Percentiles rank a stretch among this genome's conserved stretches.
Evolutionary conservation across 1,140 invertebrate species (phyloP).

Genomic region (Akabosia matsudoensis): DNA sequence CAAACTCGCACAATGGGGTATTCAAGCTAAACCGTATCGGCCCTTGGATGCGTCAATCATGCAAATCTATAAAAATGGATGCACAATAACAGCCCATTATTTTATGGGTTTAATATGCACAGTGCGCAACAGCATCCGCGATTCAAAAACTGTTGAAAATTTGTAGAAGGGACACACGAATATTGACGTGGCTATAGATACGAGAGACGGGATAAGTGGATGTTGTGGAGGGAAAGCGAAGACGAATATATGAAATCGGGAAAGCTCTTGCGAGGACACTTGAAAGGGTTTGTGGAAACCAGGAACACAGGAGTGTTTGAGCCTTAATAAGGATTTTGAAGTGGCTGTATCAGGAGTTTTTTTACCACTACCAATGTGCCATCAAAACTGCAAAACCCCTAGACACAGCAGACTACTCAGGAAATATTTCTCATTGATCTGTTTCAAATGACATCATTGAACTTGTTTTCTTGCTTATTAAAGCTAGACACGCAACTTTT

Average conservation of each 20-base stretch:
- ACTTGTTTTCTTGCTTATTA: not conserved
- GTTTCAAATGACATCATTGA: conserved; percentile 7
- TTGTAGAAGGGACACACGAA: no score
- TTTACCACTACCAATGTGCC: not conserved
- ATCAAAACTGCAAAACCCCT: no score
- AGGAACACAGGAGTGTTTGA: not conserved
- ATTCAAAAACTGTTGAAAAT: no score
- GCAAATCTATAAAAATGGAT: not conserved
- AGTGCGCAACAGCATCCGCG: not conserved
- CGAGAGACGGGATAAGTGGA: no score
- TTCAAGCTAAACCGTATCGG: no score
- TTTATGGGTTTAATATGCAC: no score
- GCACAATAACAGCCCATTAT: not conserved
- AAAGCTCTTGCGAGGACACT: not conserved
- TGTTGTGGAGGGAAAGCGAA: not conserved
- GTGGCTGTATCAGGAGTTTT: conserved; percentile 11
- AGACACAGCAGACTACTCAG: no score
- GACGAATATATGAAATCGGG: not conserved
- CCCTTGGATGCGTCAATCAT: no score
- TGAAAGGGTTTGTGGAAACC: not conserved
- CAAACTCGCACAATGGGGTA: no score
- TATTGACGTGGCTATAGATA: no score
- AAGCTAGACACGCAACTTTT: not conserved
- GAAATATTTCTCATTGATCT: not conserved
- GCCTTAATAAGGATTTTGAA: conserved; percentile 10